These are phyloP conservation scores for Drosophila neoperkinsi DNA, from an alignment of 2,888 invertebrate species.

Conservation along the genomic window DNA sequence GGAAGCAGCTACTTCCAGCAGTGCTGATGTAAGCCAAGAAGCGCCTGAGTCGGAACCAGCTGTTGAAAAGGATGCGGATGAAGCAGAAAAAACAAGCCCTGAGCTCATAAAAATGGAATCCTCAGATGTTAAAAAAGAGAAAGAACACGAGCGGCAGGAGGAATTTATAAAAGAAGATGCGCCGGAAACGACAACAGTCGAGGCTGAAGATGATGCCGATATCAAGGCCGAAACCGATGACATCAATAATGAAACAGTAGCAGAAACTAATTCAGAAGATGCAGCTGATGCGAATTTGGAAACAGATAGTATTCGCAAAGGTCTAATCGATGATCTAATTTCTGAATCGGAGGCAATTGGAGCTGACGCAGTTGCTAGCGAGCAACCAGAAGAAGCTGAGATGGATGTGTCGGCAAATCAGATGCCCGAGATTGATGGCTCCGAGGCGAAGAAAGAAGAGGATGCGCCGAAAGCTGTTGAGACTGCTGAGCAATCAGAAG, in stretches of 20 bases:
- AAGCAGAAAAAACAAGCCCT: conserved; percentile 1
- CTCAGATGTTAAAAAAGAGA: conserved; percentile 34
- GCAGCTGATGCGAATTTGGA: conserved; percentile 53
- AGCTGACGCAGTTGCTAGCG: conserved; percentile 12
- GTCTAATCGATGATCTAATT: conserved; percentile 67
- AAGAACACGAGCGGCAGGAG: conserved; percentile 51
- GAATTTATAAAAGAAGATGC: conserved; percentile 57
- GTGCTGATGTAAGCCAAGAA: conserved; percentile 36
- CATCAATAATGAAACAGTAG: conserved; percentile 5
- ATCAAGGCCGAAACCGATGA: conserved; percentile 10
- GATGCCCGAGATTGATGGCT: conserved; percentile 22
- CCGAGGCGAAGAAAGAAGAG: conserved; percentile 15
- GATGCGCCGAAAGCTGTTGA: conserved; percentile 9
- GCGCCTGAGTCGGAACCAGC: conserved; percentile 7
- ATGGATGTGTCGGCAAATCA: conserved; percentile 26
- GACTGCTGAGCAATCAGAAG: conserved; percentile 14
- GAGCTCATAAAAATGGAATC: conserved; percentile 12
- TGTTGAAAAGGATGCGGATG: conserved; percentile 29
- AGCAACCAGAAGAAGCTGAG: conserved; percentile 16
- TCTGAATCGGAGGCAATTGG: conserved; percentile 51
- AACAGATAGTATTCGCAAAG: conserved; percentile 64
- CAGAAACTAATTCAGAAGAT: conserved; percentile 14
- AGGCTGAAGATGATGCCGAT: conserved; percentile 7
- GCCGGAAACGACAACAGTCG: conserved; percentile 25
- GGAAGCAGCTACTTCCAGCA: conserved; percentile 25